A percentile compares a stretch with the other conserved stretches of the same genome.
These are phyloP conservation scores for Chouioia cunea DNA, from an alignment of 2,888 invertebrate genomes.

Conservation along the genomic window DNA sequence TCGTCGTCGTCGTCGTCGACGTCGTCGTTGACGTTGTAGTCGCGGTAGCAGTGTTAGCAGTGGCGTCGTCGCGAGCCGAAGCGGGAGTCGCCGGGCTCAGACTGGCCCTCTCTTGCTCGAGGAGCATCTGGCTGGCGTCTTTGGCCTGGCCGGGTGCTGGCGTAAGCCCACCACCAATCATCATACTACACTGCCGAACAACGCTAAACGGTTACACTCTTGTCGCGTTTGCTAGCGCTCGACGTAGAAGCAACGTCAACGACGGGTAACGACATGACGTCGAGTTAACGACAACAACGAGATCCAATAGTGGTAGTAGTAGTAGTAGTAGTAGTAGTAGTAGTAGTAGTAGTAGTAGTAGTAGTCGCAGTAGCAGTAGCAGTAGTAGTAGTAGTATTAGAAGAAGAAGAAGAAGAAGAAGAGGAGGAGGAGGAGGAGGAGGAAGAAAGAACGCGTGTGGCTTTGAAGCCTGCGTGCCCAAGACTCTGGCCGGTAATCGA, in stretches of 20 bases:
- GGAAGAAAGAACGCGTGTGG: slow-evolving; percentile 1
- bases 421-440: not conserved
- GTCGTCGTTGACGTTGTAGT: too few species aligned
- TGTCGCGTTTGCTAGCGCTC: not conserved
- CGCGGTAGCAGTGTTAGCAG: too few species aligned
- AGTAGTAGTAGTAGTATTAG: too few species aligned
- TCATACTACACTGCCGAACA: slow-evolving; percentile 19
- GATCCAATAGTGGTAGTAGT: too few species aligned
- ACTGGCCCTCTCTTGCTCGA: slow-evolving; percentile 10
- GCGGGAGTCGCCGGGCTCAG: slow-evolving; percentile 36
- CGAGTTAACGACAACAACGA: too few species aligned
- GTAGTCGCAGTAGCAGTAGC: too few species aligned
- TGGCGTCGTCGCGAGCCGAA: slow-evolving; percentile 30
- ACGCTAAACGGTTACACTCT: not conserved
- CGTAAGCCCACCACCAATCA: slow-evolving; percentile 46
- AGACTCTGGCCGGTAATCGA: slow-evolving; percentile 35
- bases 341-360: too few species aligned
- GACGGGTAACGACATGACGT: too few species aligned
- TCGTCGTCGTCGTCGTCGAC: too few species aligned
- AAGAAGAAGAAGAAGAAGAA: too few species aligned
- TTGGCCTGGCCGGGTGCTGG: slow-evolving; percentile 37
- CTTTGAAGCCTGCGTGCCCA: slow-evolving; percentile 15
- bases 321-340: too few species aligned
- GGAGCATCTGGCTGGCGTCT: slow-evolving; percentile 21
- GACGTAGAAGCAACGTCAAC: not conserved